A percentile compares a stretch with the other conserved stretches of the same genome.
phyloP scores from a whole-genome alignment of 2,113 vertebrate genomes.

The Albula glossodonta region DNA sequence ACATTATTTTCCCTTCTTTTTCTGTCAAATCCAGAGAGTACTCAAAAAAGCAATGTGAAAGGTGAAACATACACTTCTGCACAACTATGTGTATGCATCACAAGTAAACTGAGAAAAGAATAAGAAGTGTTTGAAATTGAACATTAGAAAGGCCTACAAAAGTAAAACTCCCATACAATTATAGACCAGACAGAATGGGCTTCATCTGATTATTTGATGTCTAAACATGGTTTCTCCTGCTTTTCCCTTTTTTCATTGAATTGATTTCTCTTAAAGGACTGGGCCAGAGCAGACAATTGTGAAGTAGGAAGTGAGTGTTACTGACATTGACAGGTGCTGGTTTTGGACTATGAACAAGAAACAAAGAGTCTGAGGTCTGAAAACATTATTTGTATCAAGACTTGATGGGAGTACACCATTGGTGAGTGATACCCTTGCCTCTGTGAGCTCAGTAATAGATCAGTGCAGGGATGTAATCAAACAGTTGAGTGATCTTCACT shows the following conservation, averaged over 20 bases:
- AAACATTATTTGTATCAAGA: not conserved
- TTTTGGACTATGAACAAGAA: not conserved
- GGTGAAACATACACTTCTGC: not conserved
- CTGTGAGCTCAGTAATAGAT: not conserved
- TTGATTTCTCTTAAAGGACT: not conserved
- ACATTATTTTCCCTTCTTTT: conserved; percentile 4
- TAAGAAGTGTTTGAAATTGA: not conserved
- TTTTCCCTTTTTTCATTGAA: not conserved
- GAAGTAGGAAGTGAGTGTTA: not conserved
- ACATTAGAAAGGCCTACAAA: not conserved
- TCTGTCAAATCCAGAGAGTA: not conserved
- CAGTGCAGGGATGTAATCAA: not conserved
- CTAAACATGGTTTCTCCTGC: not conserved
- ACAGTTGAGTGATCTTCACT: not conserved
- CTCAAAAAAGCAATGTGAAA: too few species aligned
- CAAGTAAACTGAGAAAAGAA: too few species aligned
- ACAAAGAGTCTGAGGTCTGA: not conserved
- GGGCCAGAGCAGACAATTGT: not conserved
- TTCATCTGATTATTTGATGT: not conserved
- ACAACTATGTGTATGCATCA: too few species aligned
- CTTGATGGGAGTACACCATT: not conserved
- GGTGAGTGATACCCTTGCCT: not conserved
- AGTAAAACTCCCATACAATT: not conserved
- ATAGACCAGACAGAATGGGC: not conserved
- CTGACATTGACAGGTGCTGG: not conserved